phyloP scores from a whole-genome alignment of 2,113 vertebrate species.

The Chroicocephalus ridibundus region DNA sequence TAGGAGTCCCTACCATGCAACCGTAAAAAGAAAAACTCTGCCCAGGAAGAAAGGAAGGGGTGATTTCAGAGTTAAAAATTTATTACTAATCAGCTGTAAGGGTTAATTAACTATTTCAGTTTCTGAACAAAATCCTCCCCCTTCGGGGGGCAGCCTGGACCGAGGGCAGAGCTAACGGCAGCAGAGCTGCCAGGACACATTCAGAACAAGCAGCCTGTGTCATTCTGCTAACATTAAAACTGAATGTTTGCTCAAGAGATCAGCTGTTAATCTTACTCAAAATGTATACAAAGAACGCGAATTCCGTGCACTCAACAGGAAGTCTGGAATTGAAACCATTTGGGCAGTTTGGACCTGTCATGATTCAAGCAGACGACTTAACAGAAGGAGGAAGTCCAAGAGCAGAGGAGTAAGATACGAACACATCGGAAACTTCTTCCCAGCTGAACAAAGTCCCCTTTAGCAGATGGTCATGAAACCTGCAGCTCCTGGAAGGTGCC shows the following conservation, averaged over 20 bases:
- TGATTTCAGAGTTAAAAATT: neutral
- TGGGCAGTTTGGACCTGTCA: neutral
- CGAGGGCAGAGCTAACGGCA: neutral
- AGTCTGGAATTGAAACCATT: neutral
- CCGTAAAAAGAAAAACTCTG: neutral
- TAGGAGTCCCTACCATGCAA: neutral
- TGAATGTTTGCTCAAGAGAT: conserved; percentile 16
- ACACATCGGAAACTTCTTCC: neutral
- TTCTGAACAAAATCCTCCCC: neutral
- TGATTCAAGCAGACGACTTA: neutral
- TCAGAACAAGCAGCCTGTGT: neutral
- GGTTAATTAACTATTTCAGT: neutral
- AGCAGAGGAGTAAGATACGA: neutral
- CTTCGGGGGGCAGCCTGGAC: neutral
- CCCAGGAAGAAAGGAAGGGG: neutral
- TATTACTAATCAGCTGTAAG: neutral
- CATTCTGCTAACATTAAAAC: neutral
- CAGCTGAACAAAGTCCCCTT: neutral
- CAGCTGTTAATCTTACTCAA: neutral
- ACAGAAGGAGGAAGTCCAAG: neutral
- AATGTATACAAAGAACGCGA: conserved; percentile 27
- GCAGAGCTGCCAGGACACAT: neutral
- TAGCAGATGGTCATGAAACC: neutral
- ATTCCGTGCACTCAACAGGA: conserved; percentile 2
- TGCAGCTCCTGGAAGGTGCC: neutral